Evolutionary conservation across 2,113 vertebrate species (phyloP), one percentile per base, ranked within the genome.

Genomic region (Serinus canaria): DNA sequence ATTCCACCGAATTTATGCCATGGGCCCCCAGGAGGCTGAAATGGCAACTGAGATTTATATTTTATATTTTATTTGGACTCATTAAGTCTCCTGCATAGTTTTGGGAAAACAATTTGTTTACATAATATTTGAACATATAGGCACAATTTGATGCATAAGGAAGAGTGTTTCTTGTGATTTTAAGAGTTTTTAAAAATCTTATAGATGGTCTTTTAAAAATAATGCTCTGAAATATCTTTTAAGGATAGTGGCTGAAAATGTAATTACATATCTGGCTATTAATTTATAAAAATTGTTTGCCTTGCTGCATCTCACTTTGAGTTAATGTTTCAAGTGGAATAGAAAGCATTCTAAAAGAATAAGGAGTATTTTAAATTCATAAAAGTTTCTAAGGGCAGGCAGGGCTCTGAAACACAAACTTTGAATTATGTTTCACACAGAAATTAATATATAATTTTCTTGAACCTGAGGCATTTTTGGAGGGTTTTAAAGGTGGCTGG

Each of bases 111-210:
- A 83, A 46, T 95, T 95, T 97, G 86, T 96, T 97, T 97, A 96
- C 93, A 84, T 96, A 89, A 74, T 88, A 58, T 88, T 69, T 73
- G 81, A 95, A 67, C 96, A 93, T 95, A 87, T 96, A 94, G 95
- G 96, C 88, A 95, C 83, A 92, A 95, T 96, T 97, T 95, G 91
- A 96, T 94, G 89, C 91, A 83, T 96, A 97, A 50, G 43, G 85
- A 94, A 95, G 83, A 94, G 89, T 94, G 93, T 94, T 87, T 96
- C 95, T 94, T 96, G 89, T 93, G 92, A 92, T 96, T 98, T 97
- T 97, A 91, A 91, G 96, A 96, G 72, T 94, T 97, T 97, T 94
- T 96, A 87, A 97, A 94, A 94, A 94, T 92, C 96, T 89, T 91
- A 72, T 63, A 90, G 87, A 89, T 89, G 53, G 46, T 97, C 86